Evolutionary conservation across 1,140 invertebrate species (phyloP).

Genomic region (Adoxophyes honmai): DNA sequence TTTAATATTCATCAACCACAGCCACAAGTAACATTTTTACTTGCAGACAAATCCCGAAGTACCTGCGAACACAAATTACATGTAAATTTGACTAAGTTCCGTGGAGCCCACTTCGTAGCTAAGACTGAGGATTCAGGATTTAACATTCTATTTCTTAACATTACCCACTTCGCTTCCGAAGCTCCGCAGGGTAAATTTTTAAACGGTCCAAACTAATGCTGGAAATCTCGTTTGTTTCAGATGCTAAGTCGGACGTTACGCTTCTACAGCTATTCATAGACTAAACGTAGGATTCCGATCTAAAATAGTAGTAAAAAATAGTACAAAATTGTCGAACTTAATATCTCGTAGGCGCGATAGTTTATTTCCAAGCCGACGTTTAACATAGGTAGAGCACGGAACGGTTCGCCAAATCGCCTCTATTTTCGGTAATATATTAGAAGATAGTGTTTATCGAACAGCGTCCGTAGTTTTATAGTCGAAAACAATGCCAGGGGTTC

Average conservation of each 20-base stretch:
- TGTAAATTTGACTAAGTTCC: constrained; percentile 45
- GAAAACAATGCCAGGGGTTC: constrained; percentile 64
- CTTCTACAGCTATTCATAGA: constrained; percentile 30
- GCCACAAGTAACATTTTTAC: constrained; percentile 45
- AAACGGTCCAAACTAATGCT: constrained; percentile 1
- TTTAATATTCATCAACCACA: constrained; percentile 57
- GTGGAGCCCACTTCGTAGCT: constrained; percentile 22
- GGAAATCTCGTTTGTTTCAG: constrained; percentile 56
- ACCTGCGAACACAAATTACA: constrained; percentile 40
- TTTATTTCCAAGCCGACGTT: constrained; percentile 15
- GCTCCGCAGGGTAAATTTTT: background rate
- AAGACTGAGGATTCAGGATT: background rate
- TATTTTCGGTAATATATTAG: constrained; percentile 52
- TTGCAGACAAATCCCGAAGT: constrained; percentile 29
- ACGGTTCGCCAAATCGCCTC: constrained; percentile 30
- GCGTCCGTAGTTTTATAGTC: constrained; percentile 46
- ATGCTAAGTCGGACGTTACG: constrained; percentile 69
- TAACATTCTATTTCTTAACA: constrained; percentile 13
- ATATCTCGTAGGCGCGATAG: constrained; percentile 23
- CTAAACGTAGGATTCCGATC: constrained; percentile 40
- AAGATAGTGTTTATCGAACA: constrained; percentile 49
- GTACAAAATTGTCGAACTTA: constrained; percentile 68
- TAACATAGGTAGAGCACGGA: constrained; percentile 14
- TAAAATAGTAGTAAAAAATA: constrained; percentile 36
- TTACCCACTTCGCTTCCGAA: background rate